Evolutionary conservation across 23 tunicate genomes (phyloP), one percentile per base, ranked within the genome.

Genomic region (Halocynthia aurantium): DNA sequence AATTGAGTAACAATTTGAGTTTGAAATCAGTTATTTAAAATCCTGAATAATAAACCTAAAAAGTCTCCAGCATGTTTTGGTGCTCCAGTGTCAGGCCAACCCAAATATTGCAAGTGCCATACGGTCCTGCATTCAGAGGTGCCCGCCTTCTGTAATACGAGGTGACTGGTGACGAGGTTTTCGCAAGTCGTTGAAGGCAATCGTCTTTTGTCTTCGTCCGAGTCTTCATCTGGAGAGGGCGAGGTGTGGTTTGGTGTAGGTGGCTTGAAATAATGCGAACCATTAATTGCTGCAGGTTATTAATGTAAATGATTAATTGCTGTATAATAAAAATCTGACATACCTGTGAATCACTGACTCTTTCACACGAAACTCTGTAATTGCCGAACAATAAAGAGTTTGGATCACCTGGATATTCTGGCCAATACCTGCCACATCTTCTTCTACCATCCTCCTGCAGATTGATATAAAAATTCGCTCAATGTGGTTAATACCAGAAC

Each of bases 381-480:
- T 88, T 55, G 9, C 95, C 95, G 57, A 83, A 88, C 50, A 77
- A 71, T 18, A 74, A 11, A 6, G 86, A 83, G 67, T 61, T 57
- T 7, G 93, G 85, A 55, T 83, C 78, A 52, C 85, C 93, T 15
- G 69, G 77, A n/a, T 78, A 55, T 12, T 56, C 81, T 6, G 95
- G 95, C 95, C 95, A 88, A 58, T 88, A 88, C 6, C 88, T 57
- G 1, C 84, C 95, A 62, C 95, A 88, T 10, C 95, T 75, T 7
- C 65, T 20, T 74, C 80, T 83, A 12, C 95, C 95, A 51, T 83
- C 82, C 53, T 88, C 95, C 95, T 88, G 71, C 12, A 61, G 55
- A 60, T 15, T 2, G 17, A 60, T n/a, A 67, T 15, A 22, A 68
- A 68, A n/a, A 68, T 22, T 13, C 18, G 13, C 49, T n/a, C 72